phyloP scores from a whole-genome alignment of 2,797 vertebrate species.

The Cyprinella venusta region DNA sequence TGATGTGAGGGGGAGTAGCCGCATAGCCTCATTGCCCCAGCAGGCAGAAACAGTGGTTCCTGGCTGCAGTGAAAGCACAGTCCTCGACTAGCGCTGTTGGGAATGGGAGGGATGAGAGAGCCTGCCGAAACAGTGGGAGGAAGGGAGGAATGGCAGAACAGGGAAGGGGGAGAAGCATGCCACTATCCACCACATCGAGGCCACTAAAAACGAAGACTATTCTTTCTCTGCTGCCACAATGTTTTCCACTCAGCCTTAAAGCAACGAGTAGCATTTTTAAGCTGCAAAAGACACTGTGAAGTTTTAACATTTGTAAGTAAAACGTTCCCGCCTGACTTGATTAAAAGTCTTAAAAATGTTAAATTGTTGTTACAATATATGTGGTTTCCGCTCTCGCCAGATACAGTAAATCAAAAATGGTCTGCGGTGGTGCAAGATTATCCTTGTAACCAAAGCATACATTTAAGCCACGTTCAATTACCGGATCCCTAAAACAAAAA shows the following conservation, averaged over 20 bases:
- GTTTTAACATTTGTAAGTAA: conserved; percentile 3
- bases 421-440: conserved; percentile 48
- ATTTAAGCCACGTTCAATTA: conserved; percentile 54
- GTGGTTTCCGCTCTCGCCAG: conserved; percentile 49
- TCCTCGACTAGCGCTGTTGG: conserved; percentile 63
- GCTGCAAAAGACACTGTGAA: conserved; percentile 4
- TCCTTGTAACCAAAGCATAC: conserved; percentile 42
- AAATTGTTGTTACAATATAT: conserved; percentile 53
- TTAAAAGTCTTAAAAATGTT: conserved; percentile 32
- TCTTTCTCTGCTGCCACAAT: conserved; percentile 65
- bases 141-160: conserved; percentile 58
- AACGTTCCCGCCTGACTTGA: conserved; percentile 22
- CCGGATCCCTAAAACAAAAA: conserved; percentile 44
- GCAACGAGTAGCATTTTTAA: conserved; percentile 10
- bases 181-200: conserved; percentile 68
- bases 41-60: conserved; percentile 64
- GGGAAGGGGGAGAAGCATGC: conserved; percentile 63
- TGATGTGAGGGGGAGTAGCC: conserved; percentile 61
- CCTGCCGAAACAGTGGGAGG: conserved; percentile 68
- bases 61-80: conserved; percentile 66
- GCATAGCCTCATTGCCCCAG: conserved; percentile 67
- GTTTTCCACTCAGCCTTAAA: conserved; percentile 67
- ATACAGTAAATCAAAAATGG: conserved; percentile 52
- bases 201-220: conserved; percentile 69
- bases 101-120: conserved; percentile 51